Conservation (phyloP, 92 coral and sea anemone species). For the Virgularia gustaviana region DNA sequence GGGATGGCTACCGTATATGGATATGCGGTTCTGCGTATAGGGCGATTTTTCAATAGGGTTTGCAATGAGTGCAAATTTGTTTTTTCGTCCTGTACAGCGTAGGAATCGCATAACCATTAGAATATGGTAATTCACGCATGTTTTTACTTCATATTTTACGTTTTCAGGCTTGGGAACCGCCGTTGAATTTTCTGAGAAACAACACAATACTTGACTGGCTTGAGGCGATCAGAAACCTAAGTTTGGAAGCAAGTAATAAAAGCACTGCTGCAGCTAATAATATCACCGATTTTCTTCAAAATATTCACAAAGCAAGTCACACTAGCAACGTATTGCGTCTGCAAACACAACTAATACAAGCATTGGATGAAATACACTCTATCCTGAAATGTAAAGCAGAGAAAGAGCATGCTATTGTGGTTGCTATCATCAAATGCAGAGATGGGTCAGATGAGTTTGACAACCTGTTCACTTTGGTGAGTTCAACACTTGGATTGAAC, state of each 20-base stretch:
- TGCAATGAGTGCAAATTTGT: too few species aligned
- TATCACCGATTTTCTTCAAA: background rate
- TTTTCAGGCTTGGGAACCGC: constrained; percentile 26
- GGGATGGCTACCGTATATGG: too few species aligned
- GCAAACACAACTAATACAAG: background rate
- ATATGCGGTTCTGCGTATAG: too few species aligned
- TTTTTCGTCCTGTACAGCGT: too few species aligned
- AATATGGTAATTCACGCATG: too few species aligned
- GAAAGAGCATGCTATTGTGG: constrained; percentile 14
- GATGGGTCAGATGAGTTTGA: constrained; percentile 1
- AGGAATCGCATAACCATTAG: too few species aligned
- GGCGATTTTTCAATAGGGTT: too few species aligned
- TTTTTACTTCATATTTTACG: background rate
- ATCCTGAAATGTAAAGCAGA: constrained; percentile 2
- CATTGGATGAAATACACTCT: background rate
- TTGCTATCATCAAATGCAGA: constrained; percentile 7
- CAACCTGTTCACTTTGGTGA: background rate
- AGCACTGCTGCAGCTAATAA: background rate
- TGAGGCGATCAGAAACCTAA: constrained; percentile 24
- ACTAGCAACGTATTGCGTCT: background rate
- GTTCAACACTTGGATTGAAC: constrained; percentile 1
- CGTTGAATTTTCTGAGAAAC: background rate
- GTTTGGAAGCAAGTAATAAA: background rate
- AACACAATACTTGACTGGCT: constrained; percentile 2
- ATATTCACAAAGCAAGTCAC: background rate